Evolutionary conservation across 2,797 vertebrate genomes (phyloP).

Genomic region (Lithobates sylvaticus): DNA sequence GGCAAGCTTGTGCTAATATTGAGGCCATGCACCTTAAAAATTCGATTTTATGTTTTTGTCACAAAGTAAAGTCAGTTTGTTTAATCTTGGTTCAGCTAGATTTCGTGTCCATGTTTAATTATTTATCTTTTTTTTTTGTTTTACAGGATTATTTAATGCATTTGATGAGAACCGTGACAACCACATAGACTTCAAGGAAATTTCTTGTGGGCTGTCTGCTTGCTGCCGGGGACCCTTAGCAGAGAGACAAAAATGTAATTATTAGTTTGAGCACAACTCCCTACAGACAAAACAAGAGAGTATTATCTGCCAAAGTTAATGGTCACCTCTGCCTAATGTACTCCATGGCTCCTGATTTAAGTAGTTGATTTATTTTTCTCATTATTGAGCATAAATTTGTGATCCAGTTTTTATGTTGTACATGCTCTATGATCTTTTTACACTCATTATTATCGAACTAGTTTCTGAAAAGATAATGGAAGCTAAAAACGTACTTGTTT

Average conservation of each 20-base stretch:
- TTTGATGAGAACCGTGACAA: slow-evolving; percentile 99
- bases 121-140: slow-evolving; percentile 25
- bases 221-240: slow-evolving; percentile 96
- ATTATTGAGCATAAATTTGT: neutral
- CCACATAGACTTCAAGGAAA: slow-evolving; percentile 99
- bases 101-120: no score
- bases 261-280: slow-evolving; percentile 8
- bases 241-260: slow-evolving; percentile 98
- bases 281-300: neutral
- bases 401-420: neutral
- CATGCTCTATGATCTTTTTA: neutral
- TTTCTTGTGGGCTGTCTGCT: slow-evolving; percentile 97
- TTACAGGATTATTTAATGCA: slow-evolving; percentile 95
- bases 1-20: no score
- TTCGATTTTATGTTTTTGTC: no score
- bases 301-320: neutral
- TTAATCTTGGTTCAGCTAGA: no score
- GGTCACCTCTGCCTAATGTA: neutral
- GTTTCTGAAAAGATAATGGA: neutral
- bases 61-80: no score
- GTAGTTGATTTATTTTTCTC: neutral
- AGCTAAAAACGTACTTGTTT: neutral
- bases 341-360: neutral
- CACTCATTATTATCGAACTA: neutral
- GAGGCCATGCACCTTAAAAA: no score